phyloP scores from a whole-genome alignment of 2,113 vertebrate species.

The Todiramphus saurophagus region DNA sequence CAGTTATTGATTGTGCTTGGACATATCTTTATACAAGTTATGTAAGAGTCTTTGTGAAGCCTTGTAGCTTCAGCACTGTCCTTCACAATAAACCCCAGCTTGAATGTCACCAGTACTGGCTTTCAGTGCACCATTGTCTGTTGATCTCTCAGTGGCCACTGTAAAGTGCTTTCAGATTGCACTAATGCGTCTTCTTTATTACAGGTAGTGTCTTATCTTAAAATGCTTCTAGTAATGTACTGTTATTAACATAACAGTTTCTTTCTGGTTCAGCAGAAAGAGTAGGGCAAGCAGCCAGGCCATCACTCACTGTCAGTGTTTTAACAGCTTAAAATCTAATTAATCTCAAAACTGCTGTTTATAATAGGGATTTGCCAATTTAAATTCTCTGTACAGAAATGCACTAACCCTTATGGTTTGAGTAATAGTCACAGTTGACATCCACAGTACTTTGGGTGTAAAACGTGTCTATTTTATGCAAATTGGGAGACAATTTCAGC shows the following conservation, averaged over 20 bases:
- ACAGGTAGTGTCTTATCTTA: not conserved
- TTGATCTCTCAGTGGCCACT: not conserved
- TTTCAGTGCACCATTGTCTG: not conserved
- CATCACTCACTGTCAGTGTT: slow-evolving; percentile 12
- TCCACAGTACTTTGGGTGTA: not conserved
- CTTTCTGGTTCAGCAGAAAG: slow-evolving; percentile 41
- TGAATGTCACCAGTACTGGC: not conserved
- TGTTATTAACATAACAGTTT: slow-evolving; percentile 5
- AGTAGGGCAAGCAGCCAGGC: not conserved
- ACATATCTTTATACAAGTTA: not conserved
- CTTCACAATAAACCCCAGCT: not conserved
- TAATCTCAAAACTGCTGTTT: slow-evolving; percentile 40
- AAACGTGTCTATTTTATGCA: not conserved
- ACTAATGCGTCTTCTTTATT: not conserved
- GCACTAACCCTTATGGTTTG: not conserved
- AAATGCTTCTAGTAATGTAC: not conserved
- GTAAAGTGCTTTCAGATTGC: not conserved
- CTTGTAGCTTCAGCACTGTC: not conserved
- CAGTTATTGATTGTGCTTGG: not conserved
- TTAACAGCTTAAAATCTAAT: slow-evolving; percentile 46
- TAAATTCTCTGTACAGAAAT: slow-evolving; percentile 13
- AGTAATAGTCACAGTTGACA: not conserved
- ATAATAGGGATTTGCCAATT: not conserved
- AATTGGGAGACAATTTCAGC: not conserved
- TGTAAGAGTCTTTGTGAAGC: not conserved